Conservation (phyloP, 2,113 vertebrate genomes). For the Zosterops hypoxanthus region DNA sequence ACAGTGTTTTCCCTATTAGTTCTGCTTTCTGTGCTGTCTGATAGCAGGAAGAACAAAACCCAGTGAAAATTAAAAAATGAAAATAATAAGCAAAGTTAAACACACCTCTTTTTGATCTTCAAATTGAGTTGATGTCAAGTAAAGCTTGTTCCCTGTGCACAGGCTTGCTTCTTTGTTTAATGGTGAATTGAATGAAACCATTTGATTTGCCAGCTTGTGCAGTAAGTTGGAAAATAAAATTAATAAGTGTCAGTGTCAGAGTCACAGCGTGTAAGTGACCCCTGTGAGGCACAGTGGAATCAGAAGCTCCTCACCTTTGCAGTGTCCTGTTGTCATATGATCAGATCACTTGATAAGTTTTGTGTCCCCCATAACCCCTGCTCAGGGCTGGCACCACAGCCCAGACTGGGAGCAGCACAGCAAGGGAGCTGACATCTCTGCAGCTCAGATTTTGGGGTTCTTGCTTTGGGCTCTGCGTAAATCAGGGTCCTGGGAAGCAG, state of each 20-base stretch:
- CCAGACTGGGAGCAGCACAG: not conserved
- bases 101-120: constrained; percentile 12
- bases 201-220: not conserved
- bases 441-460: not conserved
- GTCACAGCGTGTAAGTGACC: not conserved
- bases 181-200: not conserved
- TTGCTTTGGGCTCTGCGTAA: not conserved
- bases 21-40: not conserved
- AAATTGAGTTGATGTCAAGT: not conserved
- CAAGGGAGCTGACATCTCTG: not conserved
- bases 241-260: not conserved
- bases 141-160: not conserved
- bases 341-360: not conserved
- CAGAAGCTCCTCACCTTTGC: not conserved
- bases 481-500: not conserved
- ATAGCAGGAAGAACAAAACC: not conserved
- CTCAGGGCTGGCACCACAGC: not conserved
- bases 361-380: not conserved
- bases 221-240: constrained; percentile 22
- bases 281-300: accelerated
- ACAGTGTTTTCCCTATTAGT: not conserved
- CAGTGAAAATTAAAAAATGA: not conserved
- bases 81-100: not conserved
- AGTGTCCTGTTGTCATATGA: accelerated
- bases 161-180: not conserved